These are phyloP conservation scores for Cottus gobio DNA, from an alignment of 2,113 vertebrate genomes.

Conservation along the genomic window DNA sequence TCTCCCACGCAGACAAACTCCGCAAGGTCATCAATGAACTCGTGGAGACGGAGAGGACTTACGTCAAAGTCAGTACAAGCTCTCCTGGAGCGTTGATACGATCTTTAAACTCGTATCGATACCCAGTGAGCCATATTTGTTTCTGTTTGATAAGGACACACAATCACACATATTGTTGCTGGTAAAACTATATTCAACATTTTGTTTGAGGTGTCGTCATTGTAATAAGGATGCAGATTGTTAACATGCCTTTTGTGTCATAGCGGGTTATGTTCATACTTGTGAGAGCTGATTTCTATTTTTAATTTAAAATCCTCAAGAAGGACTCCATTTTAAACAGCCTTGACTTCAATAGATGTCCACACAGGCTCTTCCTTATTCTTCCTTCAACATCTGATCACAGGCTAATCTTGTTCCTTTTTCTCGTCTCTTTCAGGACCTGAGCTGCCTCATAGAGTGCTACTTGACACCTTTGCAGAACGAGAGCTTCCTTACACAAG, in stretches of 20 bases:
- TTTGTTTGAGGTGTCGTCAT: not conserved
- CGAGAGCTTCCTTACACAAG: slow-evolving; percentile 94
- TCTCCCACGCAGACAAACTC: slow-evolving; percentile 95
- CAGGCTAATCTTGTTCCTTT: not conserved
- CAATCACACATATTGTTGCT: not conserved
- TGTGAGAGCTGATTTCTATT: not conserved
- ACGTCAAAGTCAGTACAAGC: slow-evolving; percentile 88
- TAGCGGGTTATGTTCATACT: slow-evolving; percentile 7
- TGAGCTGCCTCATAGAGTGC: slow-evolving; percentile 93
- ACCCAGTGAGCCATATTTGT: not conserved
- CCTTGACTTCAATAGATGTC: not conserved
- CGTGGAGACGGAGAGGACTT: slow-evolving; percentile 96
- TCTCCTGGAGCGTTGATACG: not conserved
- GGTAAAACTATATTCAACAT: not conserved
- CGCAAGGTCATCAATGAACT: slow-evolving; percentile 97
- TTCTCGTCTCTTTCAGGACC: slow-evolving; percentile 83
- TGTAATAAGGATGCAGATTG: not conserved
- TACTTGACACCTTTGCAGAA: slow-evolving; percentile 95
- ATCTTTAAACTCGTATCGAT: not conserved
- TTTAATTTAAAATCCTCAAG: not conserved
- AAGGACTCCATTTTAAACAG: slow-evolving; percentile 1
- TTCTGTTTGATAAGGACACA: not conserved
- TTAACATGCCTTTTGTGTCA: not conserved
- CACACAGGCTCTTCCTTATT: not conserved
- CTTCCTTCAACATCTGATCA: not conserved